These are phyloP conservation scores for Hirtodrosophila duncani DNA, from an alignment of 2,888 invertebrate species.

Conservation along the genomic window DNA sequence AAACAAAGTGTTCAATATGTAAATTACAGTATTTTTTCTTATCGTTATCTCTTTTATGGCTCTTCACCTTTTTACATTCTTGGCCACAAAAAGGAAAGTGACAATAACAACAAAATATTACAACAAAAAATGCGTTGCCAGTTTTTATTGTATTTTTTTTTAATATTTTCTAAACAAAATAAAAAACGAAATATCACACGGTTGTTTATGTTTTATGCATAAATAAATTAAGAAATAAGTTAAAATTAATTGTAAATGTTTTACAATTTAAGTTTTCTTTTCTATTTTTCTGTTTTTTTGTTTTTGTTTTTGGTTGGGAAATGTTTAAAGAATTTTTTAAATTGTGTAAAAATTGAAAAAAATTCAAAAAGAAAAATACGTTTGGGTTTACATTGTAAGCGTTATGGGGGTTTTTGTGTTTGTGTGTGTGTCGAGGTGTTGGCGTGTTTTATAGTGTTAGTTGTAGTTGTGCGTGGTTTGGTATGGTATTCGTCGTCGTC, in stretches of 20 bases:
- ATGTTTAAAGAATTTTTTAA: constrained; percentile 36
- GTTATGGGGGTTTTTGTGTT: background rate
- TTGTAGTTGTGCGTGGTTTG: constrained; percentile 33
- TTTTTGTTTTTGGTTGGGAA: constrained; percentile 10
- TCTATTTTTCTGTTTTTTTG: background rate
- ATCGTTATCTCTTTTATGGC: too few species aligned
- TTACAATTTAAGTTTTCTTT: constrained; percentile 17
- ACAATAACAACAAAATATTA: too few species aligned
- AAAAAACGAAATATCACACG: constrained; percentile 29
- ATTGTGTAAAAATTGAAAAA: constrained; percentile 49
- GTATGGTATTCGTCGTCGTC: constrained; percentile 34
- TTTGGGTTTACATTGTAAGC: constrained; percentile 65
- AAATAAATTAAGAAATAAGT: constrained; percentile 28
- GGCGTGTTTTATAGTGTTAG: constrained; percentile 24
- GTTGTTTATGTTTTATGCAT: constrained; percentile 3
- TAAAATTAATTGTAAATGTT: constrained; percentile 30
- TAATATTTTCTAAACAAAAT: constrained; percentile 18
- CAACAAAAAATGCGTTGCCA: too few species aligned
- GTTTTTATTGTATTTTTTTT: constrained; percentile 16
- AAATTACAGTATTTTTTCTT: too few species aligned
- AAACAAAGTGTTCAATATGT: too few species aligned
- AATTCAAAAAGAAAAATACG: constrained; percentile 36
- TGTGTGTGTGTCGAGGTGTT: constrained; percentile 10
- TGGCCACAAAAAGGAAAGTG: too few species aligned
- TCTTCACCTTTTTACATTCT: too few species aligned